Percentiles rank a stretch among this genome's conserved stretches.
These are phyloP conservation scores for Uria aalge DNA, from an alignment of 2,113 vertebrate species.

Conservation along the genomic window DNA sequence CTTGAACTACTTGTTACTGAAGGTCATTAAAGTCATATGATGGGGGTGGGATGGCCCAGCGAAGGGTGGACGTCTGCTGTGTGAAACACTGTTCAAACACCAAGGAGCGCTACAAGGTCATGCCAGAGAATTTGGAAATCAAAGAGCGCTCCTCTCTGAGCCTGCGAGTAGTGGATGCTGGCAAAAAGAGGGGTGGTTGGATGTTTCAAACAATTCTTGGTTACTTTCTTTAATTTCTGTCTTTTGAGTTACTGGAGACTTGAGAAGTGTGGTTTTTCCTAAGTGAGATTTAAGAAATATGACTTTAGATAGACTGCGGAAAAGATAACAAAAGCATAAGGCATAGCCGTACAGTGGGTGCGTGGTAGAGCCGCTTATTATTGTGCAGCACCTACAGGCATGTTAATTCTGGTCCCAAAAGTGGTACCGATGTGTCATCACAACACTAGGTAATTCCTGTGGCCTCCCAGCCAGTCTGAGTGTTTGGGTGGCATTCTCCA, in stretches of 20 bases:
- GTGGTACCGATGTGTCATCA: not conserved
- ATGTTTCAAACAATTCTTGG: not conserved
- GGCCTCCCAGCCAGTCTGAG: not conserved
- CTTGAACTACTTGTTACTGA: not conserved
- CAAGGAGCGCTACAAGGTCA: rapidly evolving
- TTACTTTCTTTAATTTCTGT: not conserved
- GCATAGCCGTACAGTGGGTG: not conserved
- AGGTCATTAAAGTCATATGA: not conserved
- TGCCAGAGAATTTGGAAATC: not conserved
- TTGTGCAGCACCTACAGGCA: not conserved
- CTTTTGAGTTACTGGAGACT: not conserved
- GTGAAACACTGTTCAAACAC: not conserved
- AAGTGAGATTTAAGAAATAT: not conserved
- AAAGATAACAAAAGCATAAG: not conserved
- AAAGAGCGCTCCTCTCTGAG: not conserved
- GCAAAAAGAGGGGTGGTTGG: not conserved
- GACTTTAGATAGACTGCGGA: not conserved
- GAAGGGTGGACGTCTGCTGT: not conserved
- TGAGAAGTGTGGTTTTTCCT: not conserved
- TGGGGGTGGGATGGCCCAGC: not conserved
- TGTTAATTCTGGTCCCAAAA: not conserved
- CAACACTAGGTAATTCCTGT: not conserved
- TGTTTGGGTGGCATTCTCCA: not conserved
- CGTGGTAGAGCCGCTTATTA: not conserved
- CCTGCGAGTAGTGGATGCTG: not conserved